Percentiles rank a stretch among this genome's conserved stretches.
Conservation (phyloP, 2,888 invertebrate genomes). For the Timandra comae region DNA sequence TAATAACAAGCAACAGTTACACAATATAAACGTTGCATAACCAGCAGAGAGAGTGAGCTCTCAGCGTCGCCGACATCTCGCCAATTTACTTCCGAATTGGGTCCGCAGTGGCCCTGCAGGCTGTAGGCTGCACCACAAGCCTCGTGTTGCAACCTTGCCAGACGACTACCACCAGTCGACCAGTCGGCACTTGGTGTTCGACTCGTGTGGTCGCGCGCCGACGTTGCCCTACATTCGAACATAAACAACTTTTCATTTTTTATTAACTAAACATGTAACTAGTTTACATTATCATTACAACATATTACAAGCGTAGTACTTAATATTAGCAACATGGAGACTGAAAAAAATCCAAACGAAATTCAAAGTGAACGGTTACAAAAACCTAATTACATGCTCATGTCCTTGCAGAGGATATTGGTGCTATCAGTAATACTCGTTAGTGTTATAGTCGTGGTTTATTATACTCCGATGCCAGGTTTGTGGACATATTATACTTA, state of each 20-base stretch:
- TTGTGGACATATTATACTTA: conserved; percentile 17
- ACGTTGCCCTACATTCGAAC: conserved; percentile 14
- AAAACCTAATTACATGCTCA: conserved; percentile 73
- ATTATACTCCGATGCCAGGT: conserved; percentile 85
- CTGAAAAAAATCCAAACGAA: conserved; percentile 43
- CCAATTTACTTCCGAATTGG: conserved; percentile 61
- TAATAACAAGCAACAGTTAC: conserved; percentile 31
- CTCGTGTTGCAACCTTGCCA: conserved; percentile 35
- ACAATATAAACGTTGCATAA: conserved; percentile 57
- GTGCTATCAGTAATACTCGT: conserved; percentile 80
- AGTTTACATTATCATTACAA: conserved; percentile 4
- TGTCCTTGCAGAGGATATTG: conserved; percentile 80
- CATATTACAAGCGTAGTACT: conserved; percentile 6
- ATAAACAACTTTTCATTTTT: conserved; percentile 4
- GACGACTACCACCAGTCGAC: conserved; percentile 25
- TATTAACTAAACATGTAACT: conserved; percentile 35
- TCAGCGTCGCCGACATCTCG: conserved; percentile 39
- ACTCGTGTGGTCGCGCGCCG: conserved; percentile 53
- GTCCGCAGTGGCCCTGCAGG: conserved; percentile 27
- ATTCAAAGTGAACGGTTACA: conserved; percentile 35
- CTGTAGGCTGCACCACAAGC: conserved; percentile 28
- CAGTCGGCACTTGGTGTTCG: conserved; percentile 62
- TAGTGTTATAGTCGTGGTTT: conserved; percentile 81
- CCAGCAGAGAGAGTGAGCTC: conserved; percentile 46
- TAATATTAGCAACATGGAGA: conserved; percentile 39